A percentile compares a stretch with the other conserved stretches of the same genome.
Conservation (phyloP, 2,888 invertebrate genomes). For the Lordiphosa andalusiaca region DNA sequence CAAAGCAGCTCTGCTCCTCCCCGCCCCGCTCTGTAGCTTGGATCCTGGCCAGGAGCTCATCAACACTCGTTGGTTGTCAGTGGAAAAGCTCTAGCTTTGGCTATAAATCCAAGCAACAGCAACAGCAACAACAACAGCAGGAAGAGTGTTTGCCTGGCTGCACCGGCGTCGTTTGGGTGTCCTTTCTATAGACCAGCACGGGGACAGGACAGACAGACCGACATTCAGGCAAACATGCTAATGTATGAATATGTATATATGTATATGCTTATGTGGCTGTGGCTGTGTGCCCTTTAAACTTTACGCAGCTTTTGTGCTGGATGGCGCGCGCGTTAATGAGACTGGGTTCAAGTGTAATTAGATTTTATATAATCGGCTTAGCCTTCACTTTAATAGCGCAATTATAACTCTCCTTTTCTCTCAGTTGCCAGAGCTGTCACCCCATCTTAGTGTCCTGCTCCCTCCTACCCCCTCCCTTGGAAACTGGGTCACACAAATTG, state of each 20-base stretch:
- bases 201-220: no score
- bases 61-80: slow-evolving; percentile 41
- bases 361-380: slow-evolving; percentile 56
- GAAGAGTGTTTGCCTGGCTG: slow-evolving; percentile 51
- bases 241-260: slow-evolving; percentile 1
- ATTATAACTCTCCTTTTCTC: slow-evolving; percentile 2
- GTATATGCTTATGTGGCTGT: slow-evolving; percentile 4
- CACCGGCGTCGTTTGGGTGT: slow-evolving; percentile 43
- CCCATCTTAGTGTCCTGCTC: no score
- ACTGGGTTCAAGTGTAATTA: slow-evolving; percentile 55
- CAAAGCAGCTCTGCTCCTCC: slow-evolving; percentile 51
- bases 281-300: not conserved
- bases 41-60: slow-evolving; percentile 34
- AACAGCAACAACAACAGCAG: slow-evolving; percentile 37
- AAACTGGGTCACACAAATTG: no score
- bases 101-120: slow-evolving; percentile 72
- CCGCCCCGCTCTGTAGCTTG: not conserved
- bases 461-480: no score
- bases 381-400: slow-evolving; percentile 15
- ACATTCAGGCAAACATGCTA: slow-evolving; percentile 6
- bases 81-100: slow-evolving; percentile 31
- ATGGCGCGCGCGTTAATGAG: slow-evolving; percentile 42
- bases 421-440: no score
- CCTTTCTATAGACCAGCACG: not conserved
- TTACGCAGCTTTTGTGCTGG: slow-evolving; percentile 3